phyloP scores from a whole-genome alignment of 1,140 invertebrate genomes.

The Neodiprion lecontei region DNA sequence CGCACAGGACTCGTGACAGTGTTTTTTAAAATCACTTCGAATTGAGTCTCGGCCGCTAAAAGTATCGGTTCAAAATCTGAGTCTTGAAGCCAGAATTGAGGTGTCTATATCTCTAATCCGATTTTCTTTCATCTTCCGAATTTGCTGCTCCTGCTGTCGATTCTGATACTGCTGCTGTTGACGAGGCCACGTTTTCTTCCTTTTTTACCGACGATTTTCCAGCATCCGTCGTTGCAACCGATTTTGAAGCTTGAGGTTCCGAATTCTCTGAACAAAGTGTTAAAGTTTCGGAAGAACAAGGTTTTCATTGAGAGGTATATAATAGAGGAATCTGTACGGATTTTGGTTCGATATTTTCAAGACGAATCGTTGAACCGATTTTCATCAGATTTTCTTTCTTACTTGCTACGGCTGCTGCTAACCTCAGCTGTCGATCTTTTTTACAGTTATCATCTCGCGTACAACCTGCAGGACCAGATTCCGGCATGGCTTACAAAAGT shows the following conservation, averaged over 20 bases:
- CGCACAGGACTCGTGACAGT: too few relatives aligned
- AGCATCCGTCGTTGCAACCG: neutral
- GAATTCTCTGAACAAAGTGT: too few relatives aligned
- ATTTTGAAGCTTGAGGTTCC: too few relatives aligned
- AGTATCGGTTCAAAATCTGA: neutral
- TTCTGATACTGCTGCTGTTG: neutral
- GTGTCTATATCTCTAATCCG: neutral
- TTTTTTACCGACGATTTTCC: neutral
- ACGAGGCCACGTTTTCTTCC: neutral
- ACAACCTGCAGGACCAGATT: slow-evolving; percentile 30
- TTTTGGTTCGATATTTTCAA: too few relatives aligned
- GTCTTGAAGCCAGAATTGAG: neutral
- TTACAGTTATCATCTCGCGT: slow-evolving; percentile 46
- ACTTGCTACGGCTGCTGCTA: slow-evolving; percentile 20
- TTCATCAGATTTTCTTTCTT: too few relatives aligned
- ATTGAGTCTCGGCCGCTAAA: too few relatives aligned
- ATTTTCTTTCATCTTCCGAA: neutral
- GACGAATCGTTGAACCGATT: too few relatives aligned
- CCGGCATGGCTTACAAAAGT: neutral
- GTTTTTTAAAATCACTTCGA: too few relatives aligned
- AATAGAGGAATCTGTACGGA: too few relatives aligned
- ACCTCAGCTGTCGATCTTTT: slow-evolving; percentile 28
- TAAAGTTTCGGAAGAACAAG: too few relatives aligned
- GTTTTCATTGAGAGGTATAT: too few relatives aligned
- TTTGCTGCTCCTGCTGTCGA: neutral